Percentiles rank a stretch among this genome's conserved stretches.
phyloP scores from a whole-genome alignment of 2,113 vertebrate genomes.

The Microcebus griseorufus region DNA sequence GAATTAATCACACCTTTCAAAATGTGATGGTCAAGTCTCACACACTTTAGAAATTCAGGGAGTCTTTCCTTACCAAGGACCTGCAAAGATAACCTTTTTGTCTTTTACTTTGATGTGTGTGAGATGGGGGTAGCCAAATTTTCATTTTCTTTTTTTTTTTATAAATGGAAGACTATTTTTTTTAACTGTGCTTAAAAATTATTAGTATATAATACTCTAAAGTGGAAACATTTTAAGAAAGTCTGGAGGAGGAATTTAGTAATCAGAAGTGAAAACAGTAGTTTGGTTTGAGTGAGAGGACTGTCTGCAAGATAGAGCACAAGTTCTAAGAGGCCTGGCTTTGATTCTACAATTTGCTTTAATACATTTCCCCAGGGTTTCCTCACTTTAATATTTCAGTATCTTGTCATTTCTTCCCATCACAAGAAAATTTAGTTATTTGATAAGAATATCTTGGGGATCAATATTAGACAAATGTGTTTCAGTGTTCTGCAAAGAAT shows the following conservation, averaged over 20 bases:
- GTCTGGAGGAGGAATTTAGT: not conserved
- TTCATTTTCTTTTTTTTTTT: not conserved
- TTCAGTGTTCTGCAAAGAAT: slow-evolving; percentile 48
- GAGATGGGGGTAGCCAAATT: not conserved
- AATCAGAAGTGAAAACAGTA: not conserved
- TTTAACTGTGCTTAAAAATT: not conserved
- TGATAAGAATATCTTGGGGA: slow-evolving; percentile 24
- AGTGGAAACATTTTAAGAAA: not conserved
- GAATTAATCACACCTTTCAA: not conserved
- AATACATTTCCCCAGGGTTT: not conserved
- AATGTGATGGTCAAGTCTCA: not conserved
- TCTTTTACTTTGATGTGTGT: not conserved
- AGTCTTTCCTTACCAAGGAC: not conserved
- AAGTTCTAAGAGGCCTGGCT: not conserved
- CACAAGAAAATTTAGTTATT: slow-evolving; percentile 11
- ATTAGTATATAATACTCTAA: not conserved
- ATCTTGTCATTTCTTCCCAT: slow-evolving; percentile 18
- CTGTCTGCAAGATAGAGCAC: not conserved
- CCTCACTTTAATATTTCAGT: not conserved
- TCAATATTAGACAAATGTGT: slow-evolving; percentile 50
- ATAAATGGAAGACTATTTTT: not conserved
- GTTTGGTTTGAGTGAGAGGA: not conserved
- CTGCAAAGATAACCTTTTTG: not conserved
- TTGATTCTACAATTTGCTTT: not conserved
- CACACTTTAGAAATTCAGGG: not conserved